These are phyloP conservation scores for Drosophila prostipennis DNA, from an alignment of 2,888 invertebrate species.

Conservation along the genomic window DNA sequence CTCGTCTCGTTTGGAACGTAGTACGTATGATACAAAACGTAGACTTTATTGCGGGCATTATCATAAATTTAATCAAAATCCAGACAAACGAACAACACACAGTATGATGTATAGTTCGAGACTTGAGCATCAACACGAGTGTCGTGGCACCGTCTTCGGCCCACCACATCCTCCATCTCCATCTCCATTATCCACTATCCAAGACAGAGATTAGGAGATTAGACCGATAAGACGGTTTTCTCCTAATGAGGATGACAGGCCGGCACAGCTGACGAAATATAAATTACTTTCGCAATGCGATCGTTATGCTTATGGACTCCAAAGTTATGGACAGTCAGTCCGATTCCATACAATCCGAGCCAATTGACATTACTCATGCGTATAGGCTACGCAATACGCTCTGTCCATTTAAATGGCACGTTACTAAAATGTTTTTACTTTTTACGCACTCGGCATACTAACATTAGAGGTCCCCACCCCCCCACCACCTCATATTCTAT, in stretches of 20 bases:
- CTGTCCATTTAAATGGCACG: conserved; percentile 50
- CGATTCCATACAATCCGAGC: conserved; percentile 23
- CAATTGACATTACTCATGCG: conserved; percentile 71
- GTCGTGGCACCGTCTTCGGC: not conserved
- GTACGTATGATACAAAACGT: conserved; percentile 16
- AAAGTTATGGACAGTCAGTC: conserved; percentile 28
- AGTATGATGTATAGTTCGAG: conserved; percentile 30
- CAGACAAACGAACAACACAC: conserved; percentile 32
- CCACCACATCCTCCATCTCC: conserved; percentile 1
- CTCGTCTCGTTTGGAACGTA: conserved; percentile 12
- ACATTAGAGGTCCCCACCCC: conserved; percentile 10
- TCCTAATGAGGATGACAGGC: conserved; percentile 31
- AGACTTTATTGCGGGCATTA: conserved; percentile 55
- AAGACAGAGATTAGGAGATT: conserved; percentile 51
- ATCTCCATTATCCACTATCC: not conserved
- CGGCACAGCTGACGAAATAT: conserved; percentile 18
- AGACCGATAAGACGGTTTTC: conserved; percentile 31
- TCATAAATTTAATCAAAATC: conserved; percentile 78
- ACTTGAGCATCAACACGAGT: conserved; percentile 23
- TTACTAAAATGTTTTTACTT: conserved; percentile 48
- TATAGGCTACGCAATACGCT: conserved; percentile 65
- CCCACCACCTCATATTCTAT: conserved; percentile 1
- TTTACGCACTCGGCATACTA: conserved; percentile 44
- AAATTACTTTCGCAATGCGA: conserved; percentile 34
- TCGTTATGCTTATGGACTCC: conserved; percentile 37